Percentiles rank a stretch among this genome's conserved stretches.
Evolutionary conservation across 2,888 invertebrate species (phyloP).

Genomic region (Allacma fusca): DNA sequence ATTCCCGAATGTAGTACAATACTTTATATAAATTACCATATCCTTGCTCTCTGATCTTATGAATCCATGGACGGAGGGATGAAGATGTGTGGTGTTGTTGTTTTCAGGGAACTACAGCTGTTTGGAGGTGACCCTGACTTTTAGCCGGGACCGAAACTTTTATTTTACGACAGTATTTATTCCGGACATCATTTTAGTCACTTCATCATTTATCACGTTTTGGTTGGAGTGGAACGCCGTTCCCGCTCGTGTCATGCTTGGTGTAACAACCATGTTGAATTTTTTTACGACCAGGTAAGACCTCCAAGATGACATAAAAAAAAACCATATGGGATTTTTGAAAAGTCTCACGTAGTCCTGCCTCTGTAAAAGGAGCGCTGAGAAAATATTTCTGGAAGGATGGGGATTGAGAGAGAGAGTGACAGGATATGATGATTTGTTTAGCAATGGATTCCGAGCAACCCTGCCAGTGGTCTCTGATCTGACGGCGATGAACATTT

Average conservation of each 20-base stretch:
- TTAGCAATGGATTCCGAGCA: conserved; percentile 63
- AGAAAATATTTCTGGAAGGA: background rate
- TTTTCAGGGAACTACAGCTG: conserved; percentile 92
- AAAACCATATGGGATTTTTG: too few relatives aligned
- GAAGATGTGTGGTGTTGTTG: background rate
- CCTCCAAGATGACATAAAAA: too few relatives aligned
- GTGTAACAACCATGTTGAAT: conserved; percentile 97
- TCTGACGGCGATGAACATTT: conserved; percentile 94
- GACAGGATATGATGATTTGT: background rate
- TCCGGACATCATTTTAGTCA: conserved; percentile 94
- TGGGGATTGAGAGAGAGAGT: background rate
- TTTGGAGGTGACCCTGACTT: conserved; percentile 90
- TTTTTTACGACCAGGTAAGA: conserved; percentile 82
- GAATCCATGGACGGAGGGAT: too few relatives aligned
- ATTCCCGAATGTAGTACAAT: too few relatives aligned
- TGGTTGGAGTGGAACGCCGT: conserved; percentile 98
- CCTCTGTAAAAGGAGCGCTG: too few relatives aligned
- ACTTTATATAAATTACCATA: too few relatives aligned
- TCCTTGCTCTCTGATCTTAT: too few relatives aligned
- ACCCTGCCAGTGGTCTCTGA: conserved; percentile 93
- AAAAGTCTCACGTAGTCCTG: too few relatives aligned
- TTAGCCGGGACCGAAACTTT: conserved; percentile 94
- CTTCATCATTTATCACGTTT: conserved; percentile 96
- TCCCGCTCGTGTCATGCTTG: conserved; percentile 95
- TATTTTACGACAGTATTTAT: conserved; percentile 97